A percentile compares a stretch with the other conserved stretches of the same genome.
Conservation (phyloP, 1,140 invertebrate species). For the Muscidifurax raptorellus region DNA sequence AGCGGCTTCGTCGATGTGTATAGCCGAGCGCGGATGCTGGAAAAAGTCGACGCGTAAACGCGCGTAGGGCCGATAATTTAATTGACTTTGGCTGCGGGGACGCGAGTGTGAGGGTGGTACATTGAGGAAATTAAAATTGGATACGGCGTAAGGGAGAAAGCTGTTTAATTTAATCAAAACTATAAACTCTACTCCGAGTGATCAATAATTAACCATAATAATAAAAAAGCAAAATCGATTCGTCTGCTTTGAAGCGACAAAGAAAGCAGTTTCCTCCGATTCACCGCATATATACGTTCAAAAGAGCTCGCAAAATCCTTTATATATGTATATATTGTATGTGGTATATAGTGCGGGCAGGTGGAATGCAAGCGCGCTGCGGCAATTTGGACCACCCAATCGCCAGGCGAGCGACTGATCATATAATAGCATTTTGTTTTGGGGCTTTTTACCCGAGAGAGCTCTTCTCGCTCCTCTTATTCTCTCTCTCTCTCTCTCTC, state of each 20-base stretch:
- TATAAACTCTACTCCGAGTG: no score
- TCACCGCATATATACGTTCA: not conserved
- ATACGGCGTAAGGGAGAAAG: not conserved
- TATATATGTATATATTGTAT: no score
- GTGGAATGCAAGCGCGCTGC: slow-evolving; percentile 57
- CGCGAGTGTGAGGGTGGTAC: not conserved
- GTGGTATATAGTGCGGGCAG: not conserved
- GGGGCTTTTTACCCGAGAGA: slow-evolving; percentile 61
- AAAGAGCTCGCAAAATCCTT: not conserved
- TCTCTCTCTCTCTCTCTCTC: slow-evolving; percentile 28
- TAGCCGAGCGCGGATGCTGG: not conserved
- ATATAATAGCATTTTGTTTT: slow-evolving; percentile 74
- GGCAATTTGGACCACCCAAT: slow-evolving; percentile 74
- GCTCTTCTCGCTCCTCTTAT: slow-evolving; percentile 48
- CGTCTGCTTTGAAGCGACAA: no score
- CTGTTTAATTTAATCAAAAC: no score
- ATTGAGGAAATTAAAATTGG: slow-evolving; percentile 8
- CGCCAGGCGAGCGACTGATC: slow-evolving; percentile 65
- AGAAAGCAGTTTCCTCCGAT: not conserved
- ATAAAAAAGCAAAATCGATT: no score
- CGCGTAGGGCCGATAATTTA: slow-evolving; percentile 6
- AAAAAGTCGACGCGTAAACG: not conserved
- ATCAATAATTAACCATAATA: no score
- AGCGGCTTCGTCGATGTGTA: not conserved
- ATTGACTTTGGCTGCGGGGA: not conserved